Evolutionary conservation across 2,888 invertebrate genomes (phyloP).

Genomic region (Linnaemya vulpina): DNA sequence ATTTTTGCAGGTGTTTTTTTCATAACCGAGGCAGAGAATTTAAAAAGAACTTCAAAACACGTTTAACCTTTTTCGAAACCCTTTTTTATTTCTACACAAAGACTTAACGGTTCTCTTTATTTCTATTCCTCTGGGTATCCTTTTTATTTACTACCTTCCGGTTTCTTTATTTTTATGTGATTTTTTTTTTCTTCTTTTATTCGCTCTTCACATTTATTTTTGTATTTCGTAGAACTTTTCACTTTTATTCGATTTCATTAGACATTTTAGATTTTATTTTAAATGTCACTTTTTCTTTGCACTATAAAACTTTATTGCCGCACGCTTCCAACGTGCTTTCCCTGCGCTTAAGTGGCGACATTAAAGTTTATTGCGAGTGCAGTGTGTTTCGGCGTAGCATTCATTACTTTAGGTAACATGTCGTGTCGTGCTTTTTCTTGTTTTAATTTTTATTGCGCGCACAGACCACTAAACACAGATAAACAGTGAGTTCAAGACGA

Average conservation of each 20-base stretch:
- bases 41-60: not conserved
- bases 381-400: conserved; percentile 31
- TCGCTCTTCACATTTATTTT: conserved; percentile 50
- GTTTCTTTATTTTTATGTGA: conserved; percentile 48
- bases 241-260: conserved; percentile 73
- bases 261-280: conserved; percentile 45
- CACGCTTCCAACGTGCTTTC: conserved; percentile 21
- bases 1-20: conserved; percentile 67
- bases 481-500: not conserved
- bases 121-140: not conserved
- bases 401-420: conserved; percentile 27
- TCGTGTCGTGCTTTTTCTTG: conserved; percentile 15
- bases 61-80: conserved; percentile 12
- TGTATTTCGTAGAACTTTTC: conserved; percentile 72
- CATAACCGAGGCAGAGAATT: conserved; percentile 30
- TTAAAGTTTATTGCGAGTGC: conserved; percentile 43
- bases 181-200: conserved; percentile 7
- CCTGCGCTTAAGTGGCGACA: conserved; percentile 59
- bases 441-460: conserved; percentile 17
- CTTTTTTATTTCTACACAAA: conserved; percentile 12
- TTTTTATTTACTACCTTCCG: conserved; percentile 24
- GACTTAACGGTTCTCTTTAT: conserved; percentile 4
- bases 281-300: conserved; percentile 68
- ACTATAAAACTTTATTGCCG: conserved; percentile 54
- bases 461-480: conserved; percentile 10